Conservation (phyloP, 1,140 invertebrate species). For the Eulimnadia texana region DNA sequence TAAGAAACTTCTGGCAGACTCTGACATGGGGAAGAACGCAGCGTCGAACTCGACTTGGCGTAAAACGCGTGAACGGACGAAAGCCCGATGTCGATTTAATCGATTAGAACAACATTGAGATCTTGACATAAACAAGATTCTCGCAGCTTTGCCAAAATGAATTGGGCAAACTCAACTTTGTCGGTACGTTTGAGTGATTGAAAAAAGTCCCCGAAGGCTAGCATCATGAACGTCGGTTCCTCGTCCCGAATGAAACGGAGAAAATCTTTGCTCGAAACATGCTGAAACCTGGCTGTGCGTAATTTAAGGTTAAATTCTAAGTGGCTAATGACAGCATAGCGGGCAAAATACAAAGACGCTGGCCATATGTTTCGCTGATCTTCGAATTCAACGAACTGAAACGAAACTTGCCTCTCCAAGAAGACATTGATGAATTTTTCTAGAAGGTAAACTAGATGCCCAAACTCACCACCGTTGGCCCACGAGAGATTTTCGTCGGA, state of each 20-base stretch:
- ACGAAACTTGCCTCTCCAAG: background rate
- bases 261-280: background rate
- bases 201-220: background rate
- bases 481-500: background rate
- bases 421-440: background rate
- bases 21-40: too few relatives aligned
- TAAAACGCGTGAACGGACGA: too few relatives aligned
- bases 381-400: background rate
- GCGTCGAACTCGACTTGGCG: too few relatives aligned
- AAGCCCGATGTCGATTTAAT: too few relatives aligned
- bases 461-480: background rate
- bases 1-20: too few relatives aligned
- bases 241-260: background rate
- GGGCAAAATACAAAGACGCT: background rate
- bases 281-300: background rate
- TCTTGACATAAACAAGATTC: too few relatives aligned
- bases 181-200: background rate
- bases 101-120: too few relatives aligned
- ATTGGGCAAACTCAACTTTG: background rate
- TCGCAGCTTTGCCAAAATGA: background rate
- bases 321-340: background rate
- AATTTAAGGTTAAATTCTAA: background rate
- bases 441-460: background rate
- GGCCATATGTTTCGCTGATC: background rate
- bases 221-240: background rate